Evolutionary conservation across 2,888 invertebrate species (phyloP), one percentile per base, ranked within the genome.

Genomic region (Congeria kusceri): DNA sequence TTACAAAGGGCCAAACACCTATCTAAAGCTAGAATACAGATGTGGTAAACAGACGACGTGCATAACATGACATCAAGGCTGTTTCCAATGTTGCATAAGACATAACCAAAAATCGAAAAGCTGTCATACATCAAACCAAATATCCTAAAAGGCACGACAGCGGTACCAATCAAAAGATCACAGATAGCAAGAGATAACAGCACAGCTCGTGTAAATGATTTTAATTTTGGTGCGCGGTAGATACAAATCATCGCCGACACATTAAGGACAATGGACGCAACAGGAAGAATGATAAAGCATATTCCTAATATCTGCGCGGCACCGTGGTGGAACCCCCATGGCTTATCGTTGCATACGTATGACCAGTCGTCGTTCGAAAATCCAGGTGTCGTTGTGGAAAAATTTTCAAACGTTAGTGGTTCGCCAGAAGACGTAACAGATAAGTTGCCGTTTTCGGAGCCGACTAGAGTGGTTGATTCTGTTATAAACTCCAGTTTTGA

Each of bases 31-130:
- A 92, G 71, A 65, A 90, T 86, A 18, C 87, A 87, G 57, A 91
- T 78, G 61, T 91, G 90, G 23, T 90, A 86, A 53, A 90, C 88
- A 28, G 91, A 89, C 9, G 88, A 86, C 9, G 90, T 89, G 27
- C 89, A 88, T 63, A 90, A 83, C 89, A 90, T 89, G 32, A 91
- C 91, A 71, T 92, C 92, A 7, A 91, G 77, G 72, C 90, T 88
- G n/a, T 88, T 86, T 7, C 86, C 84, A 3, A 92, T 70, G 7
- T 79, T 73, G 63, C 92, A 92, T 29, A 89, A 70, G 13, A 65
- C 75, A 11, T 82, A 62, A 0, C 89, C 89, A 3, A 89, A 77
- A 28, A 74, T 56, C 86, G 89, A 87, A 18, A 66, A 46, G 59
- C 87, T 85, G 63, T 89, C 85, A 59, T 77, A 85, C 27, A 89